phyloP scores from a whole-genome alignment of 2,113 vertebrate species.

The Carlito syrichta region DNA sequence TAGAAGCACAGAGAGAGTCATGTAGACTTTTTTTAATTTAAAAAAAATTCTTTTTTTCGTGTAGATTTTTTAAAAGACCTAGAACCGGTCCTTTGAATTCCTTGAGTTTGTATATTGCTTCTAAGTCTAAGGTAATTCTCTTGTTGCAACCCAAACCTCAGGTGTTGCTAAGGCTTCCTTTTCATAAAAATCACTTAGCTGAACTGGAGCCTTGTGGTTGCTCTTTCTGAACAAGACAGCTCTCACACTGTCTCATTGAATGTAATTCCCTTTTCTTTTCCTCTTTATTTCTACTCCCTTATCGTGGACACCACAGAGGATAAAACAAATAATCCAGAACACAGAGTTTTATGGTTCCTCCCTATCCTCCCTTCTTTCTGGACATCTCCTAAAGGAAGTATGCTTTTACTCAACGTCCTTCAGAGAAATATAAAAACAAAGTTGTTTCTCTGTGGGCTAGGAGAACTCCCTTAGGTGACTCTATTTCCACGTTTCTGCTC shows the following conservation, averaged over 20 bases:
- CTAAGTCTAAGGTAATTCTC: not conserved
- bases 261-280: constrained; percentile 1
- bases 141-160: not conserved
- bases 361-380: constrained; percentile 42
- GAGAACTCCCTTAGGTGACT: not conserved
- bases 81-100: not conserved
- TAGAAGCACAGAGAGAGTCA: not conserved
- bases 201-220: not conserved
- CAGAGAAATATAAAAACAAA: constrained; percentile 46
- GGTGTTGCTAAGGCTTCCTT: not conserved
- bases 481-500: not conserved
- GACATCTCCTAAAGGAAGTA: constrained; percentile 61
- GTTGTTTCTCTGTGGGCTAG: not conserved
- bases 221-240: not conserved
- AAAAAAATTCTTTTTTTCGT: not conserved
- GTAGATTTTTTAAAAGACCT: not conserved
- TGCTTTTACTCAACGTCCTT: constrained; percentile 54
- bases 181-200: not conserved
- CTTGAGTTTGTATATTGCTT: not conserved
- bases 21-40: not conserved
- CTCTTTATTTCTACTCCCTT: constrained; percentile 17
- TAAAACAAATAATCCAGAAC: constrained; percentile 44
- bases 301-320: not conserved
- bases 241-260: not conserved
- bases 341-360: not conserved